Evolutionary conservation across 2,113 vertebrate species (phyloP).

Genomic region (Cnemophilus loriae): DNA sequence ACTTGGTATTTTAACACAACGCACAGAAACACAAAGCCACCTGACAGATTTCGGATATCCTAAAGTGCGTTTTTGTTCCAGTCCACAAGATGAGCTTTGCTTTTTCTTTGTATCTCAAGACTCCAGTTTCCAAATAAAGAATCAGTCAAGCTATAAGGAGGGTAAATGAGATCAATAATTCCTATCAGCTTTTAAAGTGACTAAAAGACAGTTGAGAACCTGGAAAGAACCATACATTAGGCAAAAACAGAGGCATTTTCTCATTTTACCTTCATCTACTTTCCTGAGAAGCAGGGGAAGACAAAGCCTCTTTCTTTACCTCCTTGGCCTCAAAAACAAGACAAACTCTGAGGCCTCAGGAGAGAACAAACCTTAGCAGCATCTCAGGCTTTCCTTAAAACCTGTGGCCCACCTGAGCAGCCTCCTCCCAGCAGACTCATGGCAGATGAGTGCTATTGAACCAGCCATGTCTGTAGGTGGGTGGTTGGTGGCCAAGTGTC

Average conservation of each 20-base stretch:
- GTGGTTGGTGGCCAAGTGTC: not conserved
- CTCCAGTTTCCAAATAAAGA: not conserved
- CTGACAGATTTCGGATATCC: not conserved
- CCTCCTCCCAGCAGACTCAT: not conserved
- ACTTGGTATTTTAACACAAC: not conserved
- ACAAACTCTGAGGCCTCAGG: not conserved
- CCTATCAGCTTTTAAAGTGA: not conserved
- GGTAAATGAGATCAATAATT: conserved; percentile 23
- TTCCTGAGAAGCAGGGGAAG: not conserved
- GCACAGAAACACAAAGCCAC: not conserved
- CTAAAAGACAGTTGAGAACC: not conserved
- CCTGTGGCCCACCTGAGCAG: not conserved
- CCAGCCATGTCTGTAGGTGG: not conserved
- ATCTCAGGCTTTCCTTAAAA: not conserved
- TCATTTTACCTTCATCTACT: not conserved
- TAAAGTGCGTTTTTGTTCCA: not conserved
- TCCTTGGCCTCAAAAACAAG: not conserved
- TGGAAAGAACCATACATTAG: not conserved
- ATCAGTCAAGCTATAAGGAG: not conserved
- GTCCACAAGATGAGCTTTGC: not conserved
- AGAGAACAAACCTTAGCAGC: not conserved
- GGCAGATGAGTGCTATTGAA: not conserved
- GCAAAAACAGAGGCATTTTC: conserved; percentile 1
- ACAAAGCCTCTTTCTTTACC: not conserved
- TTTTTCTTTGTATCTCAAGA: not conserved